Conservation (phyloP, 64 coral and sea anemone genomes). For the Montipora sp. region DNA sequence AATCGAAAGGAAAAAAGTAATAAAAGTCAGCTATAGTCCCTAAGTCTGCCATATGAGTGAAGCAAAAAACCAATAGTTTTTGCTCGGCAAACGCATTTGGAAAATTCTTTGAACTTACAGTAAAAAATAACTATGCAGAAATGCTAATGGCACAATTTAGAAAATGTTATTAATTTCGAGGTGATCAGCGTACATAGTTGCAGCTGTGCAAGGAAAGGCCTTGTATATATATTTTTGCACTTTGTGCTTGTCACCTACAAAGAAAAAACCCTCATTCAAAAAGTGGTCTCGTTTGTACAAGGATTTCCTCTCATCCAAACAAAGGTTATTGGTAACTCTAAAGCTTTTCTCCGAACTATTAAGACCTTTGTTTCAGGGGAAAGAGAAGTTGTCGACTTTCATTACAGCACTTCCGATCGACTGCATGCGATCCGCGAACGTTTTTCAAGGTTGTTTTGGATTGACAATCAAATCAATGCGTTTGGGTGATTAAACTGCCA, state of each 20-base stretch:
- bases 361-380: constrained; percentile 33
- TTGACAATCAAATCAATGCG: constrained; percentile 52
- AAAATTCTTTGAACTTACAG: constrained; percentile 58
- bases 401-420: constrained; percentile 35
- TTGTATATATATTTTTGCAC: constrained; percentile 50
- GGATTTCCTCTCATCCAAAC: constrained; percentile 61
- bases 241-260: constrained; percentile 25
- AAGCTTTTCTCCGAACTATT: constrained; percentile 55
- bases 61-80: constrained; percentile 20
- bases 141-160: constrained; percentile 92
- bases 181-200: constrained; percentile 46
- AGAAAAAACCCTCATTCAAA: constrained; percentile 40
- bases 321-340: constrained; percentile 65
- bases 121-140: constrained; percentile 78
- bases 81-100: constrained; percentile 22
- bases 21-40: constrained; percentile 56
- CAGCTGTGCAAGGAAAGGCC: constrained; percentile 38
- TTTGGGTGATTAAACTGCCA: constrained; percentile 60
- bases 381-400: constrained; percentile 37
- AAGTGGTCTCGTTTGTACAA: constrained; percentile 47
- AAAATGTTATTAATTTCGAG: constrained; percentile 83
- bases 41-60: background rate
- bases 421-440: constrained; percentile 38
- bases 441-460: constrained; percentile 50
- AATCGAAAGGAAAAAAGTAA: constrained; percentile 56